A percentile compares a stretch with the other conserved stretches of the same genome.
phyloP scores from a whole-genome alignment of 2,888 invertebrate genomes.

The Penaeus monodon region DNA sequence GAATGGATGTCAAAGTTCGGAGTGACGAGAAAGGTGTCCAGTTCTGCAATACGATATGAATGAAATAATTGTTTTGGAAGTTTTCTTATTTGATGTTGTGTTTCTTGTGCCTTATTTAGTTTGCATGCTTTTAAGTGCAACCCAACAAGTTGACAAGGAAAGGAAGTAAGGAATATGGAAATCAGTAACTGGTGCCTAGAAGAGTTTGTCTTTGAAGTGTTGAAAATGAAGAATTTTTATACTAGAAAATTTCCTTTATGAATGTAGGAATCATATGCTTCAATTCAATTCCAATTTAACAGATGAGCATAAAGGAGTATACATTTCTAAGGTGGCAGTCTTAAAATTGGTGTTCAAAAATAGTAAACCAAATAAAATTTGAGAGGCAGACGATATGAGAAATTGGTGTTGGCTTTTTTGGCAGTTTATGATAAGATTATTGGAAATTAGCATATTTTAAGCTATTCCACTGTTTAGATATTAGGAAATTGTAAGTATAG shows the following conservation, averaged over 20 bases:
- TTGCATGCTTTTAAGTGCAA: constrained; percentile 61
- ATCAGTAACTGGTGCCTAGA: constrained; percentile 58
- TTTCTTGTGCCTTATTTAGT: constrained; percentile 59
- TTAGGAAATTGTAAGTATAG: constrained; percentile 17
- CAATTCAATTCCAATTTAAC: neutral
- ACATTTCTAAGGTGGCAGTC: constrained; percentile 47
- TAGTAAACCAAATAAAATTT: constrained; percentile 29
- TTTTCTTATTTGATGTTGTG: constrained; percentile 54
- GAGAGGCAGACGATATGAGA: constrained; percentile 63
- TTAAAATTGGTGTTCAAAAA: constrained; percentile 21
- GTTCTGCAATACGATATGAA: constrained; percentile 21
- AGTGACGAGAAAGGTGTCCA: constrained; percentile 32
- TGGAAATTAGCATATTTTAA: constrained; percentile 41
- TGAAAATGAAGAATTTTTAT: constrained; percentile 35
- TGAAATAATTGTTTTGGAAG: constrained; percentile 51
- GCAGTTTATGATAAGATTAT: constrained; percentile 53
- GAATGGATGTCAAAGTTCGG: constrained; percentile 44
- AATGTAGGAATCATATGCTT: constrained; percentile 7
- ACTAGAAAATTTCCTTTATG: constrained; percentile 20
- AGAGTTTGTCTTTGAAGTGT: constrained; percentile 32
- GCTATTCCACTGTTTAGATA: constrained; percentile 45
- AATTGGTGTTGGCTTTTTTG: constrained; percentile 61
- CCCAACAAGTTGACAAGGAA: constrained; percentile 63
- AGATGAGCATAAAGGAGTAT: constrained; percentile 16
- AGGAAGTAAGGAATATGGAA: constrained; percentile 61